phyloP scores from a whole-genome alignment of 2,797 vertebrate species.

The Ptychadena robeensis region DNA sequence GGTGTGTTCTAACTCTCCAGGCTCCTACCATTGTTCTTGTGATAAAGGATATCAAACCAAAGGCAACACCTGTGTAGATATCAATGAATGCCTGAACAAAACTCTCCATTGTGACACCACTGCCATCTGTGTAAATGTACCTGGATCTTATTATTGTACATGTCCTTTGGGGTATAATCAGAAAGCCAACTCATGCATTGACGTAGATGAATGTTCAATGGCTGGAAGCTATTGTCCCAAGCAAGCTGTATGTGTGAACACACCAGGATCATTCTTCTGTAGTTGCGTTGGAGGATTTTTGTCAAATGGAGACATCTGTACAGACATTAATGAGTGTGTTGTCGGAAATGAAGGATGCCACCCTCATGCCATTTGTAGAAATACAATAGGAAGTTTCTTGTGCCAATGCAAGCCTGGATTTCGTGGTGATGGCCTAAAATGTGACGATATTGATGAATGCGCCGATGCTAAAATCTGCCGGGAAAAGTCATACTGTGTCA shows the following conservation, averaged over 20 bases:
- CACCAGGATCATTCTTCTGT: conserved; percentile 79
- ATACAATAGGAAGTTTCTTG: conserved; percentile 73
- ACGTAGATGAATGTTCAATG: conserved; percentile 78
- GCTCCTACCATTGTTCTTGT: conserved; percentile 76
- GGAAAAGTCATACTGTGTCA: conserved; percentile 70
- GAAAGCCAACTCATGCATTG: conserved; percentile 77
- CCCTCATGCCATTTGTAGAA: conserved; percentile 74
- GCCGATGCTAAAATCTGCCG: conserved; percentile 66
- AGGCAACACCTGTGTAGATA: conserved; percentile 73
- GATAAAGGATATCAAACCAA: conserved; percentile 72
- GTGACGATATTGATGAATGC: conserved; percentile 79
- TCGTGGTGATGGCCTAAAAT: conserved; percentile 70
- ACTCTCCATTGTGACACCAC: conserved; percentile 70
- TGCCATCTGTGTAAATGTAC: conserved; percentile 78
- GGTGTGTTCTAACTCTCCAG: conserved; percentile 77
- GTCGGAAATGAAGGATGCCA: conserved; percentile 72
- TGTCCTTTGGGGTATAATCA: conserved; percentile 76
- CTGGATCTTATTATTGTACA: conserved; percentile 78
- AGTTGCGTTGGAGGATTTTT: conserved; percentile 73
- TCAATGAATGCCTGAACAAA: conserved; percentile 74
- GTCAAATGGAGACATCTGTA: conserved; percentile 71
- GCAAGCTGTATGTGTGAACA: conserved; percentile 76
- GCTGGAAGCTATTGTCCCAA: conserved; percentile 70
- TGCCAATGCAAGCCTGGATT: conserved; percentile 77
- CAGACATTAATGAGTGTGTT: conserved; percentile 81